Evolutionary conservation across 2,888 invertebrate genomes (phyloP).

Genomic region (Trachelus troglodyta): DNA sequence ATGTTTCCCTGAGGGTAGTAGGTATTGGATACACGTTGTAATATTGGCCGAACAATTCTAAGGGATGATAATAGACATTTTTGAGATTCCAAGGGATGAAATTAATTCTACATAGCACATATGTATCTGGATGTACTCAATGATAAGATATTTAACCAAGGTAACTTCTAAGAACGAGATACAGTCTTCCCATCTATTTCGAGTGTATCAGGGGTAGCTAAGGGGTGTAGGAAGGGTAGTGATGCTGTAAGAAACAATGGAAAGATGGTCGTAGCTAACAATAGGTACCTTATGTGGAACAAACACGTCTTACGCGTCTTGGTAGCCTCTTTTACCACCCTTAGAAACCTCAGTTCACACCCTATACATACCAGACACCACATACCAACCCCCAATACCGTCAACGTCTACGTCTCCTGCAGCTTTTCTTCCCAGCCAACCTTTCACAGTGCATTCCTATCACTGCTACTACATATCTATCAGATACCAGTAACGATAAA

Average conservation of each 20-base stretch:
- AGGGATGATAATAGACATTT: not conserved
- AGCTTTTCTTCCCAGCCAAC: not conserved
- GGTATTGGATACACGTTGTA: not conserved
- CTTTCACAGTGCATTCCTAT: constrained; percentile 5
- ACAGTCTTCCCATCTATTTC: not conserved
- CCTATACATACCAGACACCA: constrained; percentile 5
- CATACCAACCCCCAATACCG: constrained; percentile 18
- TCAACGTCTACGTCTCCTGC: constrained; percentile 6
- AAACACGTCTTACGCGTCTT: constrained; percentile 59
- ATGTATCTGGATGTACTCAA: not conserved
- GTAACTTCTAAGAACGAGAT: not conserved
- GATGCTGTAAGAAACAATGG: constrained; percentile 61
- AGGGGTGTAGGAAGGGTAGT: constrained; percentile 31
- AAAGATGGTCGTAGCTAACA: constrained; percentile 61
- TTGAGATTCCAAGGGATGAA: not conserved
- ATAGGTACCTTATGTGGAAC: constrained; percentile 61
- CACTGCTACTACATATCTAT: constrained; percentile 26
- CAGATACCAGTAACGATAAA: not conserved
- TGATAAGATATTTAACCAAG: not conserved
- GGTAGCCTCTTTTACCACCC: not conserved
- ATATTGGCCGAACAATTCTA: not conserved
- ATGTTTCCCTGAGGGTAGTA: not conserved
- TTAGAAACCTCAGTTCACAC: constrained; percentile 39
- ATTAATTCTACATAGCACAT: not conserved
- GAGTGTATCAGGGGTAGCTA: constrained; percentile 11